Percentiles rank a stretch among this genome's conserved stretches.
phyloP scores from a whole-genome alignment of 2,113 vertebrate species.

The Apodemus sylvaticus region DNA sequence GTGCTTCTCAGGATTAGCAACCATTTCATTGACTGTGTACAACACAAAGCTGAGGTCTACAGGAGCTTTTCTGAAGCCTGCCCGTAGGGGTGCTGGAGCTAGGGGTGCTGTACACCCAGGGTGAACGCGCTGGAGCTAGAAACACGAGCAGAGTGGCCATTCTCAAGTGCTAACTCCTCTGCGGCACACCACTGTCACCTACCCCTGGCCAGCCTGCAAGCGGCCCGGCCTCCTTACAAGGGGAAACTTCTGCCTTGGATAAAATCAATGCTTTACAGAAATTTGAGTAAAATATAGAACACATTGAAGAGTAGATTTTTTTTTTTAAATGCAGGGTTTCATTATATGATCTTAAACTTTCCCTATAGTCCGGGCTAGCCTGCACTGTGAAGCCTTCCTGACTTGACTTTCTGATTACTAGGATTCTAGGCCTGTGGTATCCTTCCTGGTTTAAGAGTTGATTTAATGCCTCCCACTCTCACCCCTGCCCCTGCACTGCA shows the following conservation, averaged over 20 bases:
- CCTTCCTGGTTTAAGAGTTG: background rate
- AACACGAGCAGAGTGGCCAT: background rate
- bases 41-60: conserved; percentile 41
- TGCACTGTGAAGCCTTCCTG: no score
- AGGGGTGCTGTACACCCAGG: background rate
- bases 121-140: conserved; percentile 37
- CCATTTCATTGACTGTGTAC: conserved; percentile 67
- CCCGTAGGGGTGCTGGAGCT: conserved; percentile 34
- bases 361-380: background rate
- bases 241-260: background rate
- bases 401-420: background rate
- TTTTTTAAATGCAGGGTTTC: background rate
- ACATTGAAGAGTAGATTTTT: background rate
- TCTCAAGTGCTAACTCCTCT: background rate
- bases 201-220: no score
- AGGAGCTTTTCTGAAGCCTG: conserved; percentile 54
- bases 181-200: background rate
- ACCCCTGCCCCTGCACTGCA: conserved; percentile 23
- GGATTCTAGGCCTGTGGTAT: background rate
- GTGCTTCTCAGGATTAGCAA: conserved; percentile 61
- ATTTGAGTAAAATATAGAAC: conserved; percentile 10
- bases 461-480: background rate
- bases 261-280: background rate
- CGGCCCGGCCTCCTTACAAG: background rate
- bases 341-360: background rate